Percentiles rank a stretch among this genome's conserved stretches.
phyloP scores from a whole-genome alignment of 2,113 vertebrate species.

The Mesoclemmys tuberculata region DNA sequence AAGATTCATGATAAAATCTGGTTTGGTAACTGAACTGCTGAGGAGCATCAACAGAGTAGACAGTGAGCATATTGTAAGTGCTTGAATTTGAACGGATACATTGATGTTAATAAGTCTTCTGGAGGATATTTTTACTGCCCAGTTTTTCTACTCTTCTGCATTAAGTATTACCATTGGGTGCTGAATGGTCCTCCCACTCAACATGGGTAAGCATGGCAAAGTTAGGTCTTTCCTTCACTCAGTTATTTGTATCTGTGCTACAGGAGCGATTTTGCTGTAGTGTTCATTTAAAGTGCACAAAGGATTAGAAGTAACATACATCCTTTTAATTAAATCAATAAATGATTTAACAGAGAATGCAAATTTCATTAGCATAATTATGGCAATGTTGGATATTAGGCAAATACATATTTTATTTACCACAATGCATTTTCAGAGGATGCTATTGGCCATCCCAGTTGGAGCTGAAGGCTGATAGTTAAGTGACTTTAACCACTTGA shows the following conservation, averaged over 20 bases:
- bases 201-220: not conserved
- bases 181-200: not conserved
- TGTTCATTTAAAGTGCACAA: not conserved
- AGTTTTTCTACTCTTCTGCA: not conserved
- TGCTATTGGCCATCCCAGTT: not conserved
- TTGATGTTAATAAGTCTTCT: not conserved
- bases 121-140: not conserved
- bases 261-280: not conserved
- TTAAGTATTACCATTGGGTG: not conserved
- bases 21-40: not conserved
- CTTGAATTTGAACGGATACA: not conserved
- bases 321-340: constrained; percentile 24
- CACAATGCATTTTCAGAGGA: not conserved
- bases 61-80: not conserved
- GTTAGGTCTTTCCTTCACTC: not conserved
- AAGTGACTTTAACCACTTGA: not conserved
- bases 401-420: not conserved
- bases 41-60: not conserved
- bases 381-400: not conserved
- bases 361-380: not conserved
- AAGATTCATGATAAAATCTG: not conserved
- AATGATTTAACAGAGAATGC: not conserved
- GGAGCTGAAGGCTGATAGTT: not conserved
- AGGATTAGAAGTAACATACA: not conserved
- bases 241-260: not conserved